Evolutionary conservation across 2,113 vertebrate species (phyloP).

Genomic region (Varanus salvator): DNA sequence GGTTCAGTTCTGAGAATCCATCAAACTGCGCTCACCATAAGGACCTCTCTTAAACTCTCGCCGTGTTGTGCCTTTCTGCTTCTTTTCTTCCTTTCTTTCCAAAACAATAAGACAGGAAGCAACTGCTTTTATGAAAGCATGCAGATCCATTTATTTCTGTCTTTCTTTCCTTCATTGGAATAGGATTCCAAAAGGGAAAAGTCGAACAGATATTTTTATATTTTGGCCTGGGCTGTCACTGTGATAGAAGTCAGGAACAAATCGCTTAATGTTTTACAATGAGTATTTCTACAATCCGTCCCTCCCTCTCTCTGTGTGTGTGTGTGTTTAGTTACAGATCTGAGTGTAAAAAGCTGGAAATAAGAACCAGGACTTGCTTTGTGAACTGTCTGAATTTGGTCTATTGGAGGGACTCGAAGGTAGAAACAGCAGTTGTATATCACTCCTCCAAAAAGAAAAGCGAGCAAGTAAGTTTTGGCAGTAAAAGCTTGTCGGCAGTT

Average conservation of each 20-base stretch:
- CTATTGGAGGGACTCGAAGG: conserved; percentile 67
- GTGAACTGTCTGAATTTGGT: conserved; percentile 13
- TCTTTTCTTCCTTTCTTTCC: background rate
- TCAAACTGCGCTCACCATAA: background rate
- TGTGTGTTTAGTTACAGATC: conserved; percentile 26
- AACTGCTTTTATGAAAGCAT: conserved; percentile 40
- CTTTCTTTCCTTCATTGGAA: conserved; percentile 46
- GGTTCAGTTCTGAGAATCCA: background rate
- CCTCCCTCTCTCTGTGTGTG: background rate
- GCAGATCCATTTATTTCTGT: conserved; percentile 34
- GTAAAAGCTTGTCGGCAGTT: conserved; percentile 53
- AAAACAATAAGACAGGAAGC: background rate
- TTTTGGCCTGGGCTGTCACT: conserved; percentile 26
- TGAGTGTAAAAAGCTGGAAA: conserved; percentile 32
- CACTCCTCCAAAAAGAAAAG: conserved; percentile 31
- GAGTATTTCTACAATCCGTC: background rate
- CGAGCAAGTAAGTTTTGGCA: conserved; percentile 46
- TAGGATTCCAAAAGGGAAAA: conserved; percentile 36
- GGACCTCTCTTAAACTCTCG: background rate
- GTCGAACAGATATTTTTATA: conserved; percentile 31
- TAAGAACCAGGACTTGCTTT: conserved; percentile 30
- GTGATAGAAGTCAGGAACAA: conserved; percentile 40
- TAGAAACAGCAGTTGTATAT: conserved; percentile 71
- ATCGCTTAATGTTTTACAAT: conserved; percentile 26
- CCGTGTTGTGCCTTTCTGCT: background rate